Evolutionary conservation across 1,140 invertebrate species (phyloP).

Genomic region (Drosophila sproati): DNA sequence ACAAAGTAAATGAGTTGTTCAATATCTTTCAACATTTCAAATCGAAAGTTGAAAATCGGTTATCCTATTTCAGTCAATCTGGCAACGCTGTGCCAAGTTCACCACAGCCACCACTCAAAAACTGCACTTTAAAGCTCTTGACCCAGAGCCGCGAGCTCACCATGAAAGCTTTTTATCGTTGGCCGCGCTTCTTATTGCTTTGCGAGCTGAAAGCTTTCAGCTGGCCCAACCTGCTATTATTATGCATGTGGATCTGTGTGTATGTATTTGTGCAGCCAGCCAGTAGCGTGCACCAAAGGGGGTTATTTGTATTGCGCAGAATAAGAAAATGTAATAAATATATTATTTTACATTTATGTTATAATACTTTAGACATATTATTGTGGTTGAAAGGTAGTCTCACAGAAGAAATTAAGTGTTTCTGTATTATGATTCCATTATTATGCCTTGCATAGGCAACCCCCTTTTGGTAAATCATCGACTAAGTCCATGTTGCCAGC

Average conservation of each 20-base stretch:
- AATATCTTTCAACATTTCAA: slow-evolving; percentile 2
- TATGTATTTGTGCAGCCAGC: slow-evolving; percentile 12
- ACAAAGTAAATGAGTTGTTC: not conserved
- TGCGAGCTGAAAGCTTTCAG: slow-evolving; percentile 52
- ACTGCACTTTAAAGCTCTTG: slow-evolving; percentile 31
- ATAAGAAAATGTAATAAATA: not conserved
- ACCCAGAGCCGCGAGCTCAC: slow-evolving; percentile 1
- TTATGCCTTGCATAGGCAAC: not conserved
- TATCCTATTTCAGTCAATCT: slow-evolving; percentile 11
- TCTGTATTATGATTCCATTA: not conserved
- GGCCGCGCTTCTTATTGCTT: slow-evolving; percentile 20
- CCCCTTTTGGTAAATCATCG: not conserved
- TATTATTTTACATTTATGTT: not conserved
- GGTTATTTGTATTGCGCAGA: not conserved
- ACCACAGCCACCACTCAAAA: slow-evolving; percentile 17
- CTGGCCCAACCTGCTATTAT: slow-evolving; percentile 52
- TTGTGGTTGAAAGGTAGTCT: no score
- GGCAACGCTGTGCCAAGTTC: slow-evolving; percentile 30
- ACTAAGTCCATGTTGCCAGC: slow-evolving; percentile 15
- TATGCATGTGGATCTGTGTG: slow-evolving; percentile 13
- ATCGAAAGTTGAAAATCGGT: not conserved
- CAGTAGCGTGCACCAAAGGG: slow-evolving; percentile 15
- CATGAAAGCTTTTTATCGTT: slow-evolving; percentile 28
- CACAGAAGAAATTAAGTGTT: not conserved
- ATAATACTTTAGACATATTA: no score